These are phyloP conservation scores for Drosophila eohydei DNA, from an alignment of 2,888 invertebrate species.

Conservation along the genomic window DNA sequence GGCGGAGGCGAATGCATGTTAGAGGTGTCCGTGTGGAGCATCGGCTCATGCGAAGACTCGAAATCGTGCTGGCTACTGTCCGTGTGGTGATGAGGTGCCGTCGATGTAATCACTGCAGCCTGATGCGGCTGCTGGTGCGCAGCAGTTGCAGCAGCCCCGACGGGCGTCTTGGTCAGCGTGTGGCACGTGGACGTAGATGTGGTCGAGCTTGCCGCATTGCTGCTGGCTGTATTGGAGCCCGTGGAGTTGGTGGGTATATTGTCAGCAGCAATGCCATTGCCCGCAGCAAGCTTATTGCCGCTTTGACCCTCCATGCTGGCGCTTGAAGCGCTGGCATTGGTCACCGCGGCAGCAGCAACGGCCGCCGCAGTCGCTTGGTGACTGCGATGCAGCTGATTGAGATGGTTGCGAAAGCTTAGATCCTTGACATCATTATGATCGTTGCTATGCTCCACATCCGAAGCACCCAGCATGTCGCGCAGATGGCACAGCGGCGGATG, in stretches of 20 bases:
- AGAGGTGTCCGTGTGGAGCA: conserved; percentile 83
- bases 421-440: conserved; percentile 85
- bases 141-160: conserved; percentile 59
- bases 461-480: conserved; percentile 84
- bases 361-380: conserved; percentile 58
- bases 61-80: conserved; percentile 84
- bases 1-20: conserved; percentile 83
- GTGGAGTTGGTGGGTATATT: conserved; percentile 54
- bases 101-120: conserved; percentile 84
- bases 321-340: conserved; percentile 46
- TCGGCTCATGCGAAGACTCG: conserved; percentile 83
- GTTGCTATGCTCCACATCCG: conserved; percentile 84
- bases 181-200: conserved; percentile 48
- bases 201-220: conserved; percentile 71
- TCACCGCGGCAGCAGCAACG: conserved; percentile 61
- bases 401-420: conserved; percentile 84
- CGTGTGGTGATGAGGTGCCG: conserved; percentile 83
- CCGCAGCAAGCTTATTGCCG: conserved; percentile 40
- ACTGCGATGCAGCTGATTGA: conserved; percentile 81
- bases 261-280: conserved; percentile 36
- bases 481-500: conserved; percentile 85
- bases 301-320: conserved; percentile 44
- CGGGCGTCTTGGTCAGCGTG: conserved; percentile 41
- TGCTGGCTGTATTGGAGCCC: conserved; percentile 39
- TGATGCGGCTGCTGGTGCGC: conserved; percentile 82